Percentiles rank a stretch among this genome's conserved stretches.
Conservation (phyloP, 2,113 vertebrate species). For the Paralichthys olivaceus region DNA sequence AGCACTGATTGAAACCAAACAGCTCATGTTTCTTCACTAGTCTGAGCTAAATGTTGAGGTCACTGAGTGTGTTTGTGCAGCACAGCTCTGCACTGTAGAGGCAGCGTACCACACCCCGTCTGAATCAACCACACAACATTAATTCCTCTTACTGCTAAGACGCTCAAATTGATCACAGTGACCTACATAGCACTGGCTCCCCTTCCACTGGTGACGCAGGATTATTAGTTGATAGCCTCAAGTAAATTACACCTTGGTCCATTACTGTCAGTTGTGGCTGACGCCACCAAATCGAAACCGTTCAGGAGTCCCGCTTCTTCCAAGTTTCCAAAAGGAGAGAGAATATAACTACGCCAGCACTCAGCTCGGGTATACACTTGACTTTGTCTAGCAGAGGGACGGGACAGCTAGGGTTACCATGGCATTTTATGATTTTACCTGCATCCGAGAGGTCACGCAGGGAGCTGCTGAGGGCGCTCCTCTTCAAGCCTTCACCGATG, state of each 20-base stretch:
- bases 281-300: background rate
- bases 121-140: slow-evolving; percentile 47
- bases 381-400: slow-evolving; percentile 16
- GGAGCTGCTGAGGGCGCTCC: slow-evolving; percentile 97
- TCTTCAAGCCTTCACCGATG: slow-evolving; percentile 92
- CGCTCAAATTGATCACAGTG: slow-evolving; percentile 58
- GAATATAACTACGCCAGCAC: slow-evolving; percentile 49
- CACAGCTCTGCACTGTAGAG: background rate
- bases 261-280: slow-evolving; percentile 11
- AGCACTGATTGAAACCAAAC: background rate
- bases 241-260: slow-evolving; percentile 51
- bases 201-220: slow-evolving; percentile 14
- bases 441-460: slow-evolving; percentile 95
- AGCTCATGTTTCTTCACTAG: background rate
- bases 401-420: background rate
- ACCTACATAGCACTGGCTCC: slow-evolving; percentile 58
- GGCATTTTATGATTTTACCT: slow-evolving; percentile 82
- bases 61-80: slow-evolving; percentile 1
- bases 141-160: slow-evolving; percentile 63
- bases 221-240: slow-evolving; percentile 50
- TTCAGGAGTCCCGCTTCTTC: background rate
- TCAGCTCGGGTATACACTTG: slow-evolving; percentile 8
- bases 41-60: slow-evolving; percentile 1
- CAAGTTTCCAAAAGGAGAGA: background rate
- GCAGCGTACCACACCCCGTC: background rate